Evolutionary conservation across 2,797 vertebrate genomes (phyloP), one percentile per base, ranked within the genome.

Genomic region (Diceros bicornis): DNA sequence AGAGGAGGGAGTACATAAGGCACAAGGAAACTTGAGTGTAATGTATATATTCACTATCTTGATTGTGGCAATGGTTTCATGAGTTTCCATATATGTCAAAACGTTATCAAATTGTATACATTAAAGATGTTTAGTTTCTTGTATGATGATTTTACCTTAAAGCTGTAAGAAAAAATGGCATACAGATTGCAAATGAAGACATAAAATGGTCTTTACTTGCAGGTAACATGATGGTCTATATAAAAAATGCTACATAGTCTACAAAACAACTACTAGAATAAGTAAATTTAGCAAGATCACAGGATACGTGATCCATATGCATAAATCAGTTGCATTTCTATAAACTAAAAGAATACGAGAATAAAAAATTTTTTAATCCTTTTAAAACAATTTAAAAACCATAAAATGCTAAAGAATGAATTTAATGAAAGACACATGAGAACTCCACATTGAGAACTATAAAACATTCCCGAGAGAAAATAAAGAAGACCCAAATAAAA

Each of bases 151-250:
- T 94, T 75, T 79, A n/a, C 14, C n/a, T 78, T 55, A 79, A 88
- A 75, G 44, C 21, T 79, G 2, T 29, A 83, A 87, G 34, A 27
- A 83, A 84, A 47, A 92, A 75, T 2, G 20, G 61, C 44, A 62
- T 34, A 50, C 2, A 66, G 21, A 20, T 81, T 91, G 27, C 52
- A 93, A 92, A 37, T 55, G 61, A 77, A 82, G 55, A 82, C 78
- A 34, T 79, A 90, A 88, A 94, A 96, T 72, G 11, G 7, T 61
- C 44, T 91, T 87, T 82, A 57, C 18, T 84, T 96, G 34, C 25
- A 90, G 12, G 34, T 61, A 74, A 82, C 27, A 78, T 84, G 55
- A 89, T 44, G 16, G 2, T 66, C 72, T 61, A 91, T 57, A 41
- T 29, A 75, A 61, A 71, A 75, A 93, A 90, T 87, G 37, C 44